These are phyloP conservation scores for Muscicapa adusta DNA, from an alignment of 2,113 vertebrate genomes.

Conservation along the genomic window DNA sequence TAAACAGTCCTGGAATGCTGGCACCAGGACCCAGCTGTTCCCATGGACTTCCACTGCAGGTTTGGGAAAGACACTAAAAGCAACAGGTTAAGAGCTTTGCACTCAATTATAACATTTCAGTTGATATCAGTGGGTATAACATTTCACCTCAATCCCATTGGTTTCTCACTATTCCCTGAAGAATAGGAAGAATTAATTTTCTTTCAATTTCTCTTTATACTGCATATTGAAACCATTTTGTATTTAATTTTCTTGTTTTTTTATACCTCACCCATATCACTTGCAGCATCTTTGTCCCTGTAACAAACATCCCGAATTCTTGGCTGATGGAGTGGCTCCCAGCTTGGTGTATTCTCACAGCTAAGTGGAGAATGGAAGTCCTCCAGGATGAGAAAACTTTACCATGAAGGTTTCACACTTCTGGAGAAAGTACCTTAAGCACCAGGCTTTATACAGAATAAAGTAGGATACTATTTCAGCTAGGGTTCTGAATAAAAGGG, in stretches of 20 bases:
- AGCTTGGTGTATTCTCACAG: neutral
- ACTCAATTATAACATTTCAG: neutral
- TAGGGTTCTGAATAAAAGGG: neutral
- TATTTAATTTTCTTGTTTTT: neutral
- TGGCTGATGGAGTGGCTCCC: neutral
- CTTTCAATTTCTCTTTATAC: neutral
- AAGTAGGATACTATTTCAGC: neutral
- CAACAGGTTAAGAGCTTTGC: neutral
- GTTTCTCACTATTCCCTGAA: neutral
- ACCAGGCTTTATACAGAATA: neutral
- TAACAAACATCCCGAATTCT: neutral
- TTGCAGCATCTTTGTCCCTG: neutral
- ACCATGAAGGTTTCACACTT: neutral
- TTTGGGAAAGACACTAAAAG: neutral
- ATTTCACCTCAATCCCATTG: neutral
- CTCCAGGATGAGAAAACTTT: neutral
- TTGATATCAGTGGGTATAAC: neutral
- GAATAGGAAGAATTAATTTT: neutral
- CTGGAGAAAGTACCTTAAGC: neutral
- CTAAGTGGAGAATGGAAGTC: neutral
- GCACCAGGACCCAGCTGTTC: neutral
- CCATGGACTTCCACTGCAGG: neutral
- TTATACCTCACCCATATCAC: neutral
- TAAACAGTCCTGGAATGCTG: neutral
- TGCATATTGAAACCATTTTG: neutral